Evolutionary conservation across 2,888 invertebrate species (phyloP).

Genomic region (Cephus pulcher): DNA sequence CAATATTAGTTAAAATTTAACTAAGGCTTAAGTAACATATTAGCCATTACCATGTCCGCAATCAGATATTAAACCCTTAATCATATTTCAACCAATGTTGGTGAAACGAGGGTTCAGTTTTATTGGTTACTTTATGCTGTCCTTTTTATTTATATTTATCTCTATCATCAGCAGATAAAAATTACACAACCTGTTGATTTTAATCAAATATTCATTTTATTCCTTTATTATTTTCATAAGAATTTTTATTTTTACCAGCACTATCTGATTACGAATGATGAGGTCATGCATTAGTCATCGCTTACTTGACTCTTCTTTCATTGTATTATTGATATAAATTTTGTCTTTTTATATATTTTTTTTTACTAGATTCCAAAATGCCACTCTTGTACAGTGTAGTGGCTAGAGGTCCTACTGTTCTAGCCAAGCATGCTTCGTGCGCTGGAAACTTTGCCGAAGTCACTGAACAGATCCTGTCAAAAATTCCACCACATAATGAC

Average conservation of each 20-base stretch:
- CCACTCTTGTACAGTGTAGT: conserved; percentile 92
- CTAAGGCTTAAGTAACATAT: background rate
- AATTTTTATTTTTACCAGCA: background rate
- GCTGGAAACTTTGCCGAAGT: conserved; percentile 96
- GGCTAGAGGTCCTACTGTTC: conserved; percentile 84
- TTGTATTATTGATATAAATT: background rate
- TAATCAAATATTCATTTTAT: background rate
- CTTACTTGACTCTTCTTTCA: background rate
- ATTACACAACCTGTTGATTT: background rate
- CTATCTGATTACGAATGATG: background rate
- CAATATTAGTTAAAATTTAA: background rate
- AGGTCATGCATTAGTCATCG: background rate
- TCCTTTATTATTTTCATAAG: background rate
- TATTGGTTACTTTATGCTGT: too few relatives aligned
- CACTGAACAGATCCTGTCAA: conserved; percentile 88
- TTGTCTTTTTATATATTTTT: background rate
- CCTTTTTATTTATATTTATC: too few relatives aligned
- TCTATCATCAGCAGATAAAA: background rate
- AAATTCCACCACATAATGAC: conserved; percentile 89
- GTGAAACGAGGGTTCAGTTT: too few relatives aligned
- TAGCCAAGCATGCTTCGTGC: conserved; percentile 92
- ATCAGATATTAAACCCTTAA: background rate
- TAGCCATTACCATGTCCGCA: background rate
- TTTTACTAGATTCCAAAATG: conserved; percentile 70
- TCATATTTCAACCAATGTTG: too few relatives aligned